Evolutionary conservation across 2,113 vertebrate genomes (phyloP).

Genomic region (Piprites chloris): DNA sequence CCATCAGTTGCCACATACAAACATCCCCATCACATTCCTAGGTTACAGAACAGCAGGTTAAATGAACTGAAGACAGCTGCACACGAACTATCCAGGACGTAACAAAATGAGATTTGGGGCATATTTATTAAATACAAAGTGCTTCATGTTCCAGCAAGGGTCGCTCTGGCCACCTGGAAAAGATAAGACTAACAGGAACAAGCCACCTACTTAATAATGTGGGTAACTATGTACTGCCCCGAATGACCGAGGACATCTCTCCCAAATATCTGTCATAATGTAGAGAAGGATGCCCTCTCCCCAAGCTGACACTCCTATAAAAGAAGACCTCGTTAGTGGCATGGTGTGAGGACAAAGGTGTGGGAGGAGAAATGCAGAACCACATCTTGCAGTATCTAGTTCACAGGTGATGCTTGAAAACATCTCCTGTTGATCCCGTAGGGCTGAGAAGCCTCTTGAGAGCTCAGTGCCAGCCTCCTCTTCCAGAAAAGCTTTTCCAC

Average conservation of each 20-base stretch:
- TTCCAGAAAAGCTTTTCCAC: background rate
- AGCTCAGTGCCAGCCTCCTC: background rate
- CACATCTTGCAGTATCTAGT: background rate
- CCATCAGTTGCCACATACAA: background rate
- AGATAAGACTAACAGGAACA: background rate
- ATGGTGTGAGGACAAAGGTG: background rate
- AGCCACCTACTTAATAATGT: background rate
- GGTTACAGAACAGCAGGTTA: background rate
- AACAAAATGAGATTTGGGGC: background rate
- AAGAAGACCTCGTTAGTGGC: background rate
- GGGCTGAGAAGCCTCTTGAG: background rate
- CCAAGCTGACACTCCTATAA: background rate
- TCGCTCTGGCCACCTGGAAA: background rate
- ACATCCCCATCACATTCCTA: background rate
- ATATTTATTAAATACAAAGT: background rate
- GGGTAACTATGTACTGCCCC: background rate
- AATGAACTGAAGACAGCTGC: background rate
- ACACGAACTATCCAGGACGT: background rate
- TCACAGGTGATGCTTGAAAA: background rate
- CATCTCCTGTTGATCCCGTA: background rate
- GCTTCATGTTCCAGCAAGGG: background rate
- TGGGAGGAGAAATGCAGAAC: background rate
- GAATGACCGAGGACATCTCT: accelerated
- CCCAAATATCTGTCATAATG: background rate
- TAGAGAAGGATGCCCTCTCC: background rate